Base-by-base conservation (phyloP, 2,113 vertebrate genomes). In the Protomyctophum bolini region DNA sequence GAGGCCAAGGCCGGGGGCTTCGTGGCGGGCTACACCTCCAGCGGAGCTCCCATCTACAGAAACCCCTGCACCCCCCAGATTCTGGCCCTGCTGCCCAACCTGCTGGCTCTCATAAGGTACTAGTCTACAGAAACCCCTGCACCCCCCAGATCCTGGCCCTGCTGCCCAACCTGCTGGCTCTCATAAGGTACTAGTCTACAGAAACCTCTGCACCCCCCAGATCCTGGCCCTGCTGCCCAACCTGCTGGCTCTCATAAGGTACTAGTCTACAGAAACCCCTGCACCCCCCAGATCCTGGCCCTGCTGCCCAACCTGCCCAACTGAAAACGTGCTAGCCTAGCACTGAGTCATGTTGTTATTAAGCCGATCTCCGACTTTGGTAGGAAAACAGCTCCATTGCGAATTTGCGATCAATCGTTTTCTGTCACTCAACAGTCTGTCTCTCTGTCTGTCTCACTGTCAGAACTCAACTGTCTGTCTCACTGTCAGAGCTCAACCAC, bases 1-100 rank as follows among this genome's bases (percentile, higher is more conserved):
- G 96, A 97, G 79, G 98, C 98, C 1, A 96, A 95, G 83, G 92
- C 95, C 65, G 97, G 97, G 58, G 96, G 95, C 46, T 99, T 97
- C 52, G 86, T 99, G 64, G 88, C 94, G 73, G 94, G 95, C 54
- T 94, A 91, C 87, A 91, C 91, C 6, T 69, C 94, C 8, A 83
- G 87, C 41, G 97, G 96, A 83, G 91, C 83, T 57, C 95, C 96
- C 46, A 83, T 98, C 85, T 97, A 93, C 90, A 96, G 95, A 73
- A 98, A 98, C 87, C 95, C 98, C 66, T 96, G 94, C 85, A 90
- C 94, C 4, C 87, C 94, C 73, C 94, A 95, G 68, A 91, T 98
- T 83, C 90, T 96, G 77, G 92, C 93, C 75, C 89, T 98, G 70
- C 86, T 99, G 67, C 97, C 98, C 84, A 98, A 97, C 88, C 92